These are phyloP conservation scores for Drosophila navojoa DNA, from an alignment of 1,140 invertebrate genomes.

Conservation along the genomic window DNA sequence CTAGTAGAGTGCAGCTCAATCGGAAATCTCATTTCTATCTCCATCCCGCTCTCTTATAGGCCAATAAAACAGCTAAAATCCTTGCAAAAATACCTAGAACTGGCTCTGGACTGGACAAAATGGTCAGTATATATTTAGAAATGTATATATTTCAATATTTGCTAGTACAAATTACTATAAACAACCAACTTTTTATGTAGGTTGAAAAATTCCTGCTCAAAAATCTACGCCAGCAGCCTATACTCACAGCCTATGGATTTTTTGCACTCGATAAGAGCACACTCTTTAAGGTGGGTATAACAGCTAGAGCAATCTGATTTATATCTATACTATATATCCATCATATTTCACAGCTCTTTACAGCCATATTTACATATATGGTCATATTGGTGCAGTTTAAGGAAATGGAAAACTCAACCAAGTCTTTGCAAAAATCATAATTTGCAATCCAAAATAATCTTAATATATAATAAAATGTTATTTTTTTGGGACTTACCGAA, in stretches of 20 bases:
- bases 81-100: constrained; percentile 68
- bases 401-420: constrained; percentile 73
- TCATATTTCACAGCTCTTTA: constrained; percentile 58
- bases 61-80: constrained; percentile 77
- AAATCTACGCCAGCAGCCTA: constrained; percentile 70
- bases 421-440: constrained; percentile 40
- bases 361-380: constrained; percentile 80
- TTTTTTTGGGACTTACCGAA: constrained; percentile 86
- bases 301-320: background rate
- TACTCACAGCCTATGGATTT: constrained; percentile 77
- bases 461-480: background rate
- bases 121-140: constrained; percentile 45
- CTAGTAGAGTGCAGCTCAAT: background rate
- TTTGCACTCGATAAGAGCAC: constrained; percentile 75
- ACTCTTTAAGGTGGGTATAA: constrained; percentile 66
- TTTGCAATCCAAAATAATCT: background rate
- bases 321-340: background rate
- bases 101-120: constrained; percentile 66
- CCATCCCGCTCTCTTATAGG: constrained; percentile 50
- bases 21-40: background rate
- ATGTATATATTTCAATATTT: too few species aligned
- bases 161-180: too few species aligned
- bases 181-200: constrained; percentile 17
- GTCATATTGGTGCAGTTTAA: constrained; percentile 79
- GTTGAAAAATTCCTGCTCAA: constrained; percentile 78